Conservation (phyloP, 35 echinoderm and acorn worm species). For the Stichopus chloronotus region DNA sequence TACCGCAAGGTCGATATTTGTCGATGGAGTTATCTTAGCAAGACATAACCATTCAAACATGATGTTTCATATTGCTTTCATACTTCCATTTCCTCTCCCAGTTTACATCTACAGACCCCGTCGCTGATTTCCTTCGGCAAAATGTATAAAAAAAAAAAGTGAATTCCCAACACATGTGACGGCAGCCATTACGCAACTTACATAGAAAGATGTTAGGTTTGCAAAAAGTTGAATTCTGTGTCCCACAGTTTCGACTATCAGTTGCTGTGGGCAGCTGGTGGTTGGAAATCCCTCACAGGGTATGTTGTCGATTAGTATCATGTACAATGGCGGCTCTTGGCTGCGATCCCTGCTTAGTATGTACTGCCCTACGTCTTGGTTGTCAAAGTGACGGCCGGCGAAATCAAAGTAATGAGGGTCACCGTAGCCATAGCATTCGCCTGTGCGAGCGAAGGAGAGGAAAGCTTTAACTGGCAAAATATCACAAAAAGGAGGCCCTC, state of each 20-base stretch:
- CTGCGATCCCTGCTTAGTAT: conserved; percentile 42
- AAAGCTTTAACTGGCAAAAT: background rate
- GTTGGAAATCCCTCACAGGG: conserved; percentile 32
- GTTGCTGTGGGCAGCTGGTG: conserved; percentile 22
- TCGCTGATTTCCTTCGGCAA: too few relatives aligned
- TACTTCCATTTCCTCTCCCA: too few relatives aligned
- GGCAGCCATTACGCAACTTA: background rate
- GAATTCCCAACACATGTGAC: too few relatives aligned
- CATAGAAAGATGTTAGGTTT: conserved; percentile 9
- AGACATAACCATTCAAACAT: too few relatives aligned
- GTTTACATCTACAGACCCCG: too few relatives aligned
- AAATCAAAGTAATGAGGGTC: conserved; percentile 63
- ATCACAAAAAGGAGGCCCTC: too few relatives aligned
- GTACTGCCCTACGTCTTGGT: conserved; percentile 23
- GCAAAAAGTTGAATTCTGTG: background rate
- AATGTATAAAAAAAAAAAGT: too few relatives aligned
- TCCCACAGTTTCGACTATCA: conserved; percentile 39
- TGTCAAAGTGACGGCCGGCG: conserved; percentile 43
- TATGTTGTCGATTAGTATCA: conserved; percentile 26
- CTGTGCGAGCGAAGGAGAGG: background rate
- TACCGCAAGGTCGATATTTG: too few relatives aligned
- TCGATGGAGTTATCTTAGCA: too few relatives aligned
- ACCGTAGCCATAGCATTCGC: conserved; percentile 56
- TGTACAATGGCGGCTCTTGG: conserved; percentile 40
- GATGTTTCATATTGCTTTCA: too few relatives aligned